Conservation (phyloP, 2,888 invertebrate species). For the Neria commutata region DNA sequence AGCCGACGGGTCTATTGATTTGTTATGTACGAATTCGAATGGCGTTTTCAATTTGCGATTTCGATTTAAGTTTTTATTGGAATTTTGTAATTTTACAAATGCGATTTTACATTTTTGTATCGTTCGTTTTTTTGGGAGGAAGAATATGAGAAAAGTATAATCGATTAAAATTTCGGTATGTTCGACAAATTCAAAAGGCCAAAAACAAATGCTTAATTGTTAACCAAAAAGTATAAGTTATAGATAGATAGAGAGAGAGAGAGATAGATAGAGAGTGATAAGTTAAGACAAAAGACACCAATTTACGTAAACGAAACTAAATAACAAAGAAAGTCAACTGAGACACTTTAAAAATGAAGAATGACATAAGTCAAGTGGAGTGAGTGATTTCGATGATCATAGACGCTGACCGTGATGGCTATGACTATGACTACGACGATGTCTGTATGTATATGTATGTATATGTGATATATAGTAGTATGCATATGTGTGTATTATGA, state of each 20-base stretch:
- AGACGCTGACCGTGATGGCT: too few species aligned
- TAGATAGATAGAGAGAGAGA: too few species aligned
- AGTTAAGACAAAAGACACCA: constrained; percentile 22
- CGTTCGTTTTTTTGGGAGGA: background rate
- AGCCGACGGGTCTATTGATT: constrained; percentile 88
- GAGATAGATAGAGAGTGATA: too few species aligned
- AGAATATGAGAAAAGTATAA: background rate
- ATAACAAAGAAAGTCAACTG: constrained; percentile 3
- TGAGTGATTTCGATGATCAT: too few species aligned
- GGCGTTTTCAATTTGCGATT: background rate
- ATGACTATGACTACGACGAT: too few species aligned
- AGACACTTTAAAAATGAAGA: background rate
- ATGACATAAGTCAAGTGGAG: background rate
- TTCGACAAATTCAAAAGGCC: background rate
- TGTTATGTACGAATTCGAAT: background rate
- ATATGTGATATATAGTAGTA: too few species aligned
- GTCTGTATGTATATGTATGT: too few species aligned
- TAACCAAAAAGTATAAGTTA: too few species aligned
- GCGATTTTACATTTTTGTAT: background rate
- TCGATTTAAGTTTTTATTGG: background rate
- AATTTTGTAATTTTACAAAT: background rate
- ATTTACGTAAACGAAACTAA: constrained; percentile 23
- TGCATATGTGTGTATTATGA: too few species aligned
- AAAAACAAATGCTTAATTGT: constrained; percentile 1
- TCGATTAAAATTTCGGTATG: background rate